Percentiles rank a stretch among this genome's conserved stretches.
Evolutionary conservation across 2,888 invertebrate genomes (phyloP).

Genomic region (Philereme vetulata): DNA sequence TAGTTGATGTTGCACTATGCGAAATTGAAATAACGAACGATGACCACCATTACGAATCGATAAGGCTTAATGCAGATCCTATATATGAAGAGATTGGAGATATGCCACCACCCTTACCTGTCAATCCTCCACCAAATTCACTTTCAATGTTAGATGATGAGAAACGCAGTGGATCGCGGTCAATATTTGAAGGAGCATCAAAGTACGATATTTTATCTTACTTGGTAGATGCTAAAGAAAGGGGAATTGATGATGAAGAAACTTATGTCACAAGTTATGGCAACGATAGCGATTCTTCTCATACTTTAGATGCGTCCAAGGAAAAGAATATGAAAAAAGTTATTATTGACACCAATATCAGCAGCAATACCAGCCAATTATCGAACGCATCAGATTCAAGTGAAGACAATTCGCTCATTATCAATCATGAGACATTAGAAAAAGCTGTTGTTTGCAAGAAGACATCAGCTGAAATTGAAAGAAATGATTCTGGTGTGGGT

Average conservation of each 20-base stretch:
- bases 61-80: constrained; percentile 86
- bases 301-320: constrained; percentile 79
- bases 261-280: constrained; percentile 86
- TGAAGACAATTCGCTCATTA: constrained; percentile 90
- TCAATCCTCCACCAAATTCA: constrained; percentile 90
- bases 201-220: constrained; percentile 96
- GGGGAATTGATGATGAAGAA: constrained; percentile 88
- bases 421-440: constrained; percentile 83
- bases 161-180: constrained; percentile 86
- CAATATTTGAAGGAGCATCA: constrained; percentile 91
- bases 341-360: constrained; percentile 73
- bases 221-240: constrained; percentile 93
- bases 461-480: constrained; percentile 90
- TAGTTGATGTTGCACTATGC: constrained; percentile 87
- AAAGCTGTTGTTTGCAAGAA: constrained; percentile 83
- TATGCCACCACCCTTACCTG: constrained; percentile 90
- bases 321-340: constrained; percentile 82
- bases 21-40: constrained; percentile 86
- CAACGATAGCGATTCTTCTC: constrained; percentile 77
- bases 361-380: constrained; percentile 89
- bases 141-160: constrained; percentile 87
- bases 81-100: constrained; percentile 91
- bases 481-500: constrained; percentile 96
- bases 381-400: constrained; percentile 94
- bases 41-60: constrained; percentile 90